phyloP scores from a whole-genome alignment of 2,113 vertebrate species.

The Cariama cristata region DNA sequence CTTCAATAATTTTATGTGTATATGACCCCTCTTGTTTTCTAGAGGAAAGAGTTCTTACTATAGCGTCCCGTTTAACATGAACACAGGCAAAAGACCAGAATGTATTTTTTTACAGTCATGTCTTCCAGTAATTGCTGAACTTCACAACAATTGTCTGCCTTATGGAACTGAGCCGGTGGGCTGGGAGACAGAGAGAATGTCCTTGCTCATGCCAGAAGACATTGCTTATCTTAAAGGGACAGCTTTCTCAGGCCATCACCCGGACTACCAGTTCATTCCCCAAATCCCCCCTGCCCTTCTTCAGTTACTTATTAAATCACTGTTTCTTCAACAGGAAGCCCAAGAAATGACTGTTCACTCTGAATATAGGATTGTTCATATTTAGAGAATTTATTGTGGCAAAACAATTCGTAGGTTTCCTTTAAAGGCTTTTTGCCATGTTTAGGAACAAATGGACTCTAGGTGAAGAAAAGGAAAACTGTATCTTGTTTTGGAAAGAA shows the following conservation, averaged over 20 bases:
- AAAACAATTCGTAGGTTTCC: slow-evolving; percentile 66
- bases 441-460: slow-evolving; percentile 55
- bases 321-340: neutral
- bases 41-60: neutral
- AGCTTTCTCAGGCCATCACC: neutral
- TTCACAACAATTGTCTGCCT: neutral
- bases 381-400: slow-evolving; percentile 61
- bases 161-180: neutral
- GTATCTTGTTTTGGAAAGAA: slow-evolving; percentile 13
- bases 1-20: neutral
- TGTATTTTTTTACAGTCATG: neutral
- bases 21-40: neutral
- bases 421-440: slow-evolving; percentile 61
- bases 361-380: neutral
- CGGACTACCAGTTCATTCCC: neutral
- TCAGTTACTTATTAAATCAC: neutral
- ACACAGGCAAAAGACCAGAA: neutral
- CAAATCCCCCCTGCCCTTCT: neutral
- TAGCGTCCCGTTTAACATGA: neutral
- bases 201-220: neutral
- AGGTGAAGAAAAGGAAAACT: neutral
- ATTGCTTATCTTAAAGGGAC: neutral
- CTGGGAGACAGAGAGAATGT: neutral
- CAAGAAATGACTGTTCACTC: neutral
- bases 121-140: neutral